Evolutionary conservation across 1,140 invertebrate species (phyloP).

Genomic region (Neodiprion virginianus): DNA sequence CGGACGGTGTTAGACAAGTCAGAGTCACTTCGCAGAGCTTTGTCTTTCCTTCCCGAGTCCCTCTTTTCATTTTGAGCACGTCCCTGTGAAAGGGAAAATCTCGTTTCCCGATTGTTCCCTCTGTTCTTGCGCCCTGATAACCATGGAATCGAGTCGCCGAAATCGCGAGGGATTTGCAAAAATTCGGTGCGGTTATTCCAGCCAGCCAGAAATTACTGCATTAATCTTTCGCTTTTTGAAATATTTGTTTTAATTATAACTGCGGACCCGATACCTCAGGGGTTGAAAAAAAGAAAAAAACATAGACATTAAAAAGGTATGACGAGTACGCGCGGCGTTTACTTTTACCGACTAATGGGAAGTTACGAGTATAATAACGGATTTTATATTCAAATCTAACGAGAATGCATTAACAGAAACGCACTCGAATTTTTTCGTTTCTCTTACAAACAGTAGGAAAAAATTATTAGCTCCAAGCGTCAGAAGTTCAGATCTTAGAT

Average conservation of each 20-base stretch:
- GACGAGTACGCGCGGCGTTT: neutral
- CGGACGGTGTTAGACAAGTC: neutral
- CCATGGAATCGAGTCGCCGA: neutral
- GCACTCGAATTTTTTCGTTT: no score
- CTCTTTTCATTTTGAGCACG: neutral
- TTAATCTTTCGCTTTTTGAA: neutral
- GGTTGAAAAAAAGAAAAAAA: neutral
- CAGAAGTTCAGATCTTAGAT: no score
- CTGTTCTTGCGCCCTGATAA: neutral
- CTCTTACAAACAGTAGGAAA: no score
- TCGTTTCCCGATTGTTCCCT: neutral
- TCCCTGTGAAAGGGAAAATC: neutral
- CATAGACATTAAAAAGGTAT: neutral
- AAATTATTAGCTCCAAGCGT: no score
- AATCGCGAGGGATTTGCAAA: neutral
- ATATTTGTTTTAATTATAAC: neutral
- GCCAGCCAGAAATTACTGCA: neutral
- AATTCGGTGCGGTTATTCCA: neutral
- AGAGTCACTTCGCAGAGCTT: neutral
- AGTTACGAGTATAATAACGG: no score
- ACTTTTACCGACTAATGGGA: no score
- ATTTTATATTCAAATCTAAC: no score
- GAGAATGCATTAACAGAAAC: no score
- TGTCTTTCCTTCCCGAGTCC: neutral
- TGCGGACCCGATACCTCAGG: neutral